Base-by-base conservation (phyloP, 1,140 invertebrate species). In the Tenebrio molitor region DNA sequence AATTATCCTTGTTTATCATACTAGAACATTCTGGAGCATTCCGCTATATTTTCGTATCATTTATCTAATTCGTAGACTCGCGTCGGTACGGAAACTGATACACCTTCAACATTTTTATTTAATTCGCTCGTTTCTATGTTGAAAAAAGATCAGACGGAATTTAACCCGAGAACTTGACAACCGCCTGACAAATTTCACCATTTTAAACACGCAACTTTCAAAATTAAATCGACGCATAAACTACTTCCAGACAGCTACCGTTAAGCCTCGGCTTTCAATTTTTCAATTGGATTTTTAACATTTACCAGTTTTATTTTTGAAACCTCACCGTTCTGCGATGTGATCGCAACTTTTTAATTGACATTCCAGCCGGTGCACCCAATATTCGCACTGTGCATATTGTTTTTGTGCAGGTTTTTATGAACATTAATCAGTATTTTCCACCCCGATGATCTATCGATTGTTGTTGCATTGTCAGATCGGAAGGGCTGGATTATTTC, bases 401-500 rank as follows among this genome's bases (percentile, higher is more conserved):
- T 33, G 10, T 33, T 10, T 4, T 33, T 33, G 29, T 33, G 1
- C 23, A n/a, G n/a, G n/a, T 50, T 50, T 19, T 50, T 50, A 21
- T 21, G 19, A 50, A 50, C 12, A 21, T 50, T 50, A 21, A 50
- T 50, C 44, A 21, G 15, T 21, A 50, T 50, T 50, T 50, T 50
- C 44, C 44, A 21, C 44, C 16, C n/a, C n/a, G 44, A 50, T 50
- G 44, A 21, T 17, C 23, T 50, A 50, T 50, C 44, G 44, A 50
- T n/a, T n/a, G n/a, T n/a, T n/a, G n/a, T 50, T 50, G 44, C 44
- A 50, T 50, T 50, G 44, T 50, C 44, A 21, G 2, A 17, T 50
- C 16, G 44, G 44, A 50, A 50, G 44, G 44, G 44, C 19, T 50
- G 44, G 44, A n/a, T n/a, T n/a, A n/a, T n/a, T n/a, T n/a, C n/a